phyloP scores from a whole-genome alignment of 2,888 invertebrate species.

The Cosmia trapezina region DNA sequence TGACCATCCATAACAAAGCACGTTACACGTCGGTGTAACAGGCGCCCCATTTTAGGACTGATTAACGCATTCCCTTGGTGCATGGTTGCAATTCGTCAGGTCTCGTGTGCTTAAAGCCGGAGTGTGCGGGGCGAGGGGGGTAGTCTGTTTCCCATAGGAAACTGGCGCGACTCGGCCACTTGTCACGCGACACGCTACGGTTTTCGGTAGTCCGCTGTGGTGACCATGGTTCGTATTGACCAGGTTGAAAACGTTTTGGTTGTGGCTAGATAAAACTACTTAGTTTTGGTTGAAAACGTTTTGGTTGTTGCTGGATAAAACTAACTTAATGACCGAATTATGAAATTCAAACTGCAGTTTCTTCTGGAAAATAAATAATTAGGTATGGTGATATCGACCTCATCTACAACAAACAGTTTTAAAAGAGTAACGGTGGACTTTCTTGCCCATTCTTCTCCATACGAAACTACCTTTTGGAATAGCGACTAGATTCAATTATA shows the following conservation, averaged over 20 bases:
- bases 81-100: slow-evolving; percentile 74
- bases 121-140: slow-evolving; percentile 11
- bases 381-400: too few species aligned
- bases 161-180: slow-evolving; percentile 60
- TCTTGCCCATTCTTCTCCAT: too few species aligned
- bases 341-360: too few species aligned
- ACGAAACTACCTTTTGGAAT: too few species aligned
- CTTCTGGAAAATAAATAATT: too few species aligned
- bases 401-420: too few species aligned
- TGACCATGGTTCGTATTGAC: slow-evolving; percentile 59
- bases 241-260: neutral
- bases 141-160: slow-evolving; percentile 80
- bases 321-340: too few species aligned
- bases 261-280: too few species aligned
- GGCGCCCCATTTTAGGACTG: slow-evolving; percentile 61
- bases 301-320: neutral
- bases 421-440: too few species aligned
- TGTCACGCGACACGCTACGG: slow-evolving; percentile 79
- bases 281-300: neutral
- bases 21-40: slow-evolving; percentile 44
- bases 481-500: too few species aligned
- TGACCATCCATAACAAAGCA: too few species aligned
- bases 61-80: slow-evolving; percentile 77
- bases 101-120: slow-evolving; percentile 31
- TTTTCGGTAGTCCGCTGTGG: slow-evolving; percentile 70